A percentile compares a stretch with the other conserved stretches of the same genome.
phyloP scores from a whole-genome alignment of 2,797 vertebrate species.

The Neosilurus mollespiculum region DNA sequence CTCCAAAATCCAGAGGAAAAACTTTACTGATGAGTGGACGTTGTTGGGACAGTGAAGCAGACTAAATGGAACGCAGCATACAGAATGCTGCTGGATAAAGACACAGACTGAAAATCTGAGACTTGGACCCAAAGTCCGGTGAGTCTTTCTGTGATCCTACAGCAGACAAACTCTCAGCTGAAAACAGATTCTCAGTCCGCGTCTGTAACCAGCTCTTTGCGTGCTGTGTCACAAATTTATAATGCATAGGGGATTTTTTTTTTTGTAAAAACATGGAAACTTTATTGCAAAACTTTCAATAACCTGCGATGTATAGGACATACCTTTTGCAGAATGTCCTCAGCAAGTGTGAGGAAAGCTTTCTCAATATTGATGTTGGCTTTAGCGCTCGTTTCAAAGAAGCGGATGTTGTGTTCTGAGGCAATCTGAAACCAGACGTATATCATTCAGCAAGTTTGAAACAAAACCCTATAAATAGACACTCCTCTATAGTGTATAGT shows the following conservation, averaged over 20 bases:
- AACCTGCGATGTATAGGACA: constrained; percentile 16
- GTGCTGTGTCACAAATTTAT: too few species aligned
- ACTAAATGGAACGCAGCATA: too few species aligned
- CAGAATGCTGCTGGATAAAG: too few species aligned
- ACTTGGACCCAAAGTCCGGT: too few species aligned
- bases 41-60: not conserved
- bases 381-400: constrained; percentile 88
- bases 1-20: not conserved
- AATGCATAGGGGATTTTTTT: too few species aligned
- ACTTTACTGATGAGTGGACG: not conserved
- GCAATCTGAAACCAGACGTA: constrained; percentile 71
- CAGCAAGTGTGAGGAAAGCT: constrained; percentile 85
- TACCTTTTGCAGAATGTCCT: constrained; percentile 88
- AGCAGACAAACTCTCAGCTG: too few species aligned
- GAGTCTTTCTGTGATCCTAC: too few species aligned
- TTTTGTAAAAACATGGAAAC: too few species aligned
- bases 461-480: not conserved
- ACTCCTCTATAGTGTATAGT: not conserved
- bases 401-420: constrained; percentile 83
- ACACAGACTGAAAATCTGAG: too few species aligned
- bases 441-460: not conserved
- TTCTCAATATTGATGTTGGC: constrained; percentile 88
- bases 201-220: too few species aligned
- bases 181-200: too few species aligned
- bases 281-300: not conserved